phyloP scores from a whole-genome alignment of 2,888 invertebrate genomes.

The Zonitis immaculata region DNA sequence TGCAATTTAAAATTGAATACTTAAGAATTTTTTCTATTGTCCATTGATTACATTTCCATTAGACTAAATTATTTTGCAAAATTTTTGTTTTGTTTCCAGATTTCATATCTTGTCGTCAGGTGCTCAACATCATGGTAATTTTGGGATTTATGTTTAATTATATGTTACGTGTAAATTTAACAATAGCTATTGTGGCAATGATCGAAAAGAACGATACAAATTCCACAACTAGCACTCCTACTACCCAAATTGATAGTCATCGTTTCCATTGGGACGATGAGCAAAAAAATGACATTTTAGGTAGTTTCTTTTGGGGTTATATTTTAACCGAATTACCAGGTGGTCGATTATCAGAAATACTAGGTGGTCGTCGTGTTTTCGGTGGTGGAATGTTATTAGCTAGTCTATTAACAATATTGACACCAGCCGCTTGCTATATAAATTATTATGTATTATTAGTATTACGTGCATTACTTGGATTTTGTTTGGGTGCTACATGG shows the following conservation, averaged over 20 bases:
- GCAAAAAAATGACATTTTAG: conserved; percentile 74
- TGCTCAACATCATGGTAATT: conserved; percentile 78
- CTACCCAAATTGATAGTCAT: conserved; percentile 2
- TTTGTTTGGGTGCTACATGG: conserved; percentile 75
- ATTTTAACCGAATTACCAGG: conserved; percentile 85
- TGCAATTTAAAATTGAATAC: too few relatives aligned
- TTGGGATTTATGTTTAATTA: conserved; percentile 88
- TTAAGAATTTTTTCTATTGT: neutral
- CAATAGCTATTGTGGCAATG: conserved; percentile 84
- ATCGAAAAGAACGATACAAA: conserved; percentile 48
- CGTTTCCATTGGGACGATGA: conserved; percentile 71
- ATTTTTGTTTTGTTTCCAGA: conserved; percentile 26
- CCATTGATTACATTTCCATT: neutral
- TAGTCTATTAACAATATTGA: conserved; percentile 73
- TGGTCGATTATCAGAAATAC: conserved; percentile 75
- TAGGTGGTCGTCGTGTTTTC: conserved; percentile 79
- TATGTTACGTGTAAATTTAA: conserved; percentile 80
- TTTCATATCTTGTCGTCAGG: conserved; percentile 64
- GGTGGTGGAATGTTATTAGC: conserved; percentile 82
- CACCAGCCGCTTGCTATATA: conserved; percentile 69
- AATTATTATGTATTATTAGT: conserved; percentile 67
- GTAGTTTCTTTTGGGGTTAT: conserved; percentile 91
- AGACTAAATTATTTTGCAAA: too few relatives aligned
- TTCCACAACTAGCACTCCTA: conserved; percentile 8
- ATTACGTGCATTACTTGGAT: conserved; percentile 58